A percentile compares a stretch with the other conserved stretches of the same genome.
These are phyloP conservation scores for Poeciliopsis turneri DNA, from an alignment of 2,797 vertebrate genomes.

Conservation along the genomic window DNA sequence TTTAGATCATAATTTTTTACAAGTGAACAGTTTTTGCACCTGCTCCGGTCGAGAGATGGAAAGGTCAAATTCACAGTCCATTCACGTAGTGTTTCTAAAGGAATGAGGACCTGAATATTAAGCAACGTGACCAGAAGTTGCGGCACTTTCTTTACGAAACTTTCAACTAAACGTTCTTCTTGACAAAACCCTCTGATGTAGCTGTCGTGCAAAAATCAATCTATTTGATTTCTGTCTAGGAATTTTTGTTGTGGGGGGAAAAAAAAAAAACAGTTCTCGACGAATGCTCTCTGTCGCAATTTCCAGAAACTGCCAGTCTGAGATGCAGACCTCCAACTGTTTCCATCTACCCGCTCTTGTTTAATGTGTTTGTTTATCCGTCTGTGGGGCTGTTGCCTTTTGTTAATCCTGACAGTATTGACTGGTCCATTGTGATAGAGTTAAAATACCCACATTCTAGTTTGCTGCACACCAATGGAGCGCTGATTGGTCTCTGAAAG, in stretches of 20 bases:
- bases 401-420: slow-evolving; percentile 58
- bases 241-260: slow-evolving; percentile 34
- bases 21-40: slow-evolving; percentile 14
- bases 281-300: slow-evolving; percentile 52
- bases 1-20: slow-evolving; percentile 22
- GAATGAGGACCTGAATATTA: slow-evolving; percentile 47
- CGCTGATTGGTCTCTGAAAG: slow-evolving; percentile 46
- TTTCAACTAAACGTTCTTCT: slow-evolving; percentile 56
- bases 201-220: slow-evolving; percentile 34
- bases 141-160: slow-evolving; percentile 41
- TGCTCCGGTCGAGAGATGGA: slow-evolving; percentile 7
- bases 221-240: slow-evolving; percentile 37
- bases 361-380: slow-evolving; percentile 71
- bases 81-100: slow-evolving; percentile 35
- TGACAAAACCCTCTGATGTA: slow-evolving; percentile 51
- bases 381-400: slow-evolving; percentile 51
- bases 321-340: slow-evolving; percentile 47
- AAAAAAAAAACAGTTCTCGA: slow-evolving; percentile 28
- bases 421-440: slow-evolving; percentile 40
- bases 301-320: slow-evolving; percentile 53
- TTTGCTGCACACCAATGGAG: slow-evolving; percentile 38
- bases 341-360: slow-evolving; percentile 49
- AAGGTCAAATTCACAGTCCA: slow-evolving; percentile 39
- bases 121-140: slow-evolving; percentile 38
- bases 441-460: slow-evolving; percentile 54